Conservation (phyloP, 2,888 invertebrate genomes). For the Sepioteuthis lessoniana region DNA sequence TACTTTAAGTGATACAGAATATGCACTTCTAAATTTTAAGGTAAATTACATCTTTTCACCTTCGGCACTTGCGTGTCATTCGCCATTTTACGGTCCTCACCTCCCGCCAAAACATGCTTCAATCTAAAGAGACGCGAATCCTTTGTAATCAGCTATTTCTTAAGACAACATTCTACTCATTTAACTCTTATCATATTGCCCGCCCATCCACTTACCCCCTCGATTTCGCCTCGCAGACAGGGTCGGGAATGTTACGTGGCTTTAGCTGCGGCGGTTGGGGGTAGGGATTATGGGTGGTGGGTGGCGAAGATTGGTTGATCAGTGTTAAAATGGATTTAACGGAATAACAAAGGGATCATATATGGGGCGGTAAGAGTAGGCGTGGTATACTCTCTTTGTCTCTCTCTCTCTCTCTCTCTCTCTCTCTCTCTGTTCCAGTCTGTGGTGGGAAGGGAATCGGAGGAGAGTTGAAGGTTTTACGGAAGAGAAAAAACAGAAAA, state of each 20-base stretch:
- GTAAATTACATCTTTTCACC: background rate
- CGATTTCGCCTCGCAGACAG: background rate
- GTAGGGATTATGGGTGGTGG: background rate
- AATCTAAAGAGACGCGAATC: background rate
- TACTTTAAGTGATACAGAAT: background rate
- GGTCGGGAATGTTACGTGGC: background rate
- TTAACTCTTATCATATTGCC: background rate
- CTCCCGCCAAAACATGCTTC: background rate
- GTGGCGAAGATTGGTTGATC: background rate
- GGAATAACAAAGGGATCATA: background rate
- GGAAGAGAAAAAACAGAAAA: background rate
- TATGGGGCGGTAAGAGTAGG: background rate
- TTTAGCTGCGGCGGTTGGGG: background rate
- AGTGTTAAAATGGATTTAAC: background rate
- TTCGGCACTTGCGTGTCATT: background rate
- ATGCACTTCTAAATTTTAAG: background rate
- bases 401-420: too few species aligned
- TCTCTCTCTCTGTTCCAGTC: background rate
- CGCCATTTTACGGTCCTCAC: background rate
- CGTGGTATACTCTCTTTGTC: background rate
- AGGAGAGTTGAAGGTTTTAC: too few species aligned
- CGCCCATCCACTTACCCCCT: background rate
- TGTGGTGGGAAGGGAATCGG: background rate
- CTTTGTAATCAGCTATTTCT: background rate
- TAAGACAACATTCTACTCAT: conserved; percentile 11